Percentiles rank a stretch among this genome's conserved stretches.
These are phyloP conservation scores for Strix aluco DNA, from an alignment of 2,113 vertebrate species.

Conservation along the genomic window DNA sequence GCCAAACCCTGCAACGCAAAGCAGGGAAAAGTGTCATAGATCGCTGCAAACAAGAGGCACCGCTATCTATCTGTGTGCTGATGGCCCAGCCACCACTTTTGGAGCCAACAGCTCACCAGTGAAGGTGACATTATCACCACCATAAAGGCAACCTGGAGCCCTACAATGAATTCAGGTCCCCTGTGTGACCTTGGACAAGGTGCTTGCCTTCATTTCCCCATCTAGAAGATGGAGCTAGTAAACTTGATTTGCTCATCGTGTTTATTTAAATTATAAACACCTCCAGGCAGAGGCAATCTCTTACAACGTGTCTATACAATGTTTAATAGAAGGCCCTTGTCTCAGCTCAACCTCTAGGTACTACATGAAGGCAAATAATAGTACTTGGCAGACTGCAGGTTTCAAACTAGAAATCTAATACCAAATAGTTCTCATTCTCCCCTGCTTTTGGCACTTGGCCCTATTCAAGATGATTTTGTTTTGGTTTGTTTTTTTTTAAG, in stretches of 20 bases:
- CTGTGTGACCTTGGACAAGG: neutral
- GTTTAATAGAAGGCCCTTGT: neutral
- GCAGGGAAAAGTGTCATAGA: neutral
- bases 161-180: neutral
- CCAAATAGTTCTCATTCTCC: slow-evolving; percentile 17
- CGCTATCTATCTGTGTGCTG: neutral
- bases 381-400: neutral
- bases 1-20: neutral
- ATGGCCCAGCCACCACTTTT: neutral
- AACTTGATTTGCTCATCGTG: neutral
- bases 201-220: neutral
- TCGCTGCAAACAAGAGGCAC: neutral
- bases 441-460: neutral
- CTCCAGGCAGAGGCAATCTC: slow-evolving; percentile 13
- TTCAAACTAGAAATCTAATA: slow-evolving; percentile 20
- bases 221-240: neutral
- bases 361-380: neutral
- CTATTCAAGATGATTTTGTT: neutral
- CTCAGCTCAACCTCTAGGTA: neutral
- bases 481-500: neutral
- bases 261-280: neutral
- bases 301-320: neutral
- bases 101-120: neutral
- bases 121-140: neutral
- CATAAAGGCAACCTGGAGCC: neutral